A percentile compares a stretch with the other conserved stretches of the same genome.
phyloP scores from a whole-genome alignment of 2,888 invertebrate species.

The Hemicrepidius hirtus region DNA sequence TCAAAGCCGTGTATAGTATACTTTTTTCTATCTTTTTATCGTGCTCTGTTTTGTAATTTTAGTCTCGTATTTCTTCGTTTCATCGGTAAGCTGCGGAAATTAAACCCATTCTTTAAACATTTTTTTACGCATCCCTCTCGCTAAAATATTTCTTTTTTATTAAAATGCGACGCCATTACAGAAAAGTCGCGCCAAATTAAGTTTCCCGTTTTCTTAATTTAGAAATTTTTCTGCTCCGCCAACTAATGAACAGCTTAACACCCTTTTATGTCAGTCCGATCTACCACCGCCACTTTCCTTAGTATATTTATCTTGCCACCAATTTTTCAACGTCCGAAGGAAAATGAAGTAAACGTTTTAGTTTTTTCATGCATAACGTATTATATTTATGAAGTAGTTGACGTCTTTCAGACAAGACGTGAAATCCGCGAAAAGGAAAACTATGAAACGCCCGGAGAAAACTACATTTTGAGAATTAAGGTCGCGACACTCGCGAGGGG shows the following conservation, averaged over 20 bases:
- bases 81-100: constrained; percentile 47
- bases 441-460: background rate
- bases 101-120: constrained; percentile 44
- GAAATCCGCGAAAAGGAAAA: constrained; percentile 9
- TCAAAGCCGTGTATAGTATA: constrained; percentile 16
- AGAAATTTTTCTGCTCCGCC: constrained; percentile 13
- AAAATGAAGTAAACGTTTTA: constrained; percentile 19
- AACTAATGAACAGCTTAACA: constrained; percentile 24
- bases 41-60: constrained; percentile 39
- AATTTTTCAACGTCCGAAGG: constrained; percentile 26
- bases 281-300: constrained; percentile 8
- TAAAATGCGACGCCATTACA: constrained; percentile 40
- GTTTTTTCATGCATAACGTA: constrained; percentile 32
- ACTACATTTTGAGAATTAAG: constrained; percentile 33
- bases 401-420: constrained; percentile 12
- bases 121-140: constrained; percentile 36
- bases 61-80: constrained; percentile 40
- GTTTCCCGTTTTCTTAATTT: constrained; percentile 26
- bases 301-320: constrained; percentile 29
- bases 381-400: constrained; percentile 36
- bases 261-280: constrained; percentile 15
- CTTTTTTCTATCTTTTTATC: constrained; percentile 17
- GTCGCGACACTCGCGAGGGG: constrained; percentile 2
- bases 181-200: constrained; percentile 22
- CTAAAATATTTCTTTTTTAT: constrained; percentile 27